Conservation (phyloP, 2,888 invertebrate species). For the Polymixis flavicincta region DNA sequence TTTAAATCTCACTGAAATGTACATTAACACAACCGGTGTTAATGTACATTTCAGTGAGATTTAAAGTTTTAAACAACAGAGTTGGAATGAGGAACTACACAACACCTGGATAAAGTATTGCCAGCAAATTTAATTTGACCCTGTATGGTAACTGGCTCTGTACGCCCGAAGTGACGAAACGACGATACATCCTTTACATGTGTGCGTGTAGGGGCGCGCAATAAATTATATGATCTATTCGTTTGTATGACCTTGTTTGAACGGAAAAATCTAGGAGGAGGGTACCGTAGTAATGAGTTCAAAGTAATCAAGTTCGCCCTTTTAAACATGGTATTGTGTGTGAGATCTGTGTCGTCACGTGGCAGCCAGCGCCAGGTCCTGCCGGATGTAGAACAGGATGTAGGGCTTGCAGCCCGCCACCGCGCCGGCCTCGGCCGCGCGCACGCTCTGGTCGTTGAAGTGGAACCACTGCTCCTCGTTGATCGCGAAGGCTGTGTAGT, state of each 20-base stretch:
- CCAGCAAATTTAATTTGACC: no score
- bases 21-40: no score
- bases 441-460: conserved; percentile 96
- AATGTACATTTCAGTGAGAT: no score
- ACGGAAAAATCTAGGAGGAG: conserved; percentile 1
- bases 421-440: conserved; percentile 91
- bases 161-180: not conserved
- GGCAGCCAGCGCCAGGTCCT: conserved; percentile 86
- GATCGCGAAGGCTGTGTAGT: conserved; percentile 96
- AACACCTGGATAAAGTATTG: no score
- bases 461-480: conserved; percentile 96
- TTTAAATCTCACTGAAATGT: no score
- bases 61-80: no score
- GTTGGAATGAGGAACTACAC: no score
- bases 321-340: conserved; percentile 14
- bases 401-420: conserved; percentile 96
- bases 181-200: not conserved
- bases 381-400: conserved; percentile 95
- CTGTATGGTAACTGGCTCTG: not conserved
- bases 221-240: not conserved
- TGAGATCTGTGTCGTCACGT: conserved; percentile 39
- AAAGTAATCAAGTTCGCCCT: conserved; percentile 19
- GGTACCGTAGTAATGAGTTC: not conserved
- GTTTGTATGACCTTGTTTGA: not conserved
- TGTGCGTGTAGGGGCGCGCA: not conserved